phyloP scores from a whole-genome alignment of 2,113 vertebrate species.

The Tachuris rubrigastra region DNA sequence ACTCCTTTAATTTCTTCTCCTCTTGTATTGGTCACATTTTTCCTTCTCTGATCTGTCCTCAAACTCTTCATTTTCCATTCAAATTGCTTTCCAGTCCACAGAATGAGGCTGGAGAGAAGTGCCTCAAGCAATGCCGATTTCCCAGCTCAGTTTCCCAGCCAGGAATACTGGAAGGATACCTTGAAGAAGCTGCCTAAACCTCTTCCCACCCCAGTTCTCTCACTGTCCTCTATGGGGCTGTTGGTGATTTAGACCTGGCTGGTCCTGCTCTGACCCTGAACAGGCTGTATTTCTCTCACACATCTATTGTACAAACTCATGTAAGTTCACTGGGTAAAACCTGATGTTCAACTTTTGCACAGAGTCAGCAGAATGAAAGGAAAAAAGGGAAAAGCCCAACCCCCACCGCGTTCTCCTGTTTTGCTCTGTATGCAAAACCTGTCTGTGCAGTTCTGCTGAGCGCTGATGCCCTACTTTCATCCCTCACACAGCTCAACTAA shows the following conservation, averaged over 20 bases:
- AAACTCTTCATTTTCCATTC: slow-evolving; percentile 28
- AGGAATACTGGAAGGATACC: neutral
- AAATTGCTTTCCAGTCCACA: slow-evolving; percentile 33
- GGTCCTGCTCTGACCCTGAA: neutral
- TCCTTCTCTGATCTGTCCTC: neutral
- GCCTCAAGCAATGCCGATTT: neutral
- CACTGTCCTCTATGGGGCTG: accelerated
- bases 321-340: neutral
- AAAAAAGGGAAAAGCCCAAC: neutral
- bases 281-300: neutral
- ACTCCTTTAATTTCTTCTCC: neutral
- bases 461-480: slow-evolving; percentile 46
- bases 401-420: neutral
- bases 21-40: neutral
- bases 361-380: slow-evolving; percentile 42
- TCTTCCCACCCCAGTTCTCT: neutral
- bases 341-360: slow-evolving; percentile 12
- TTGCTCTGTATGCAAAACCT: slow-evolving; percentile 50
- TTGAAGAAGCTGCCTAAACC: neutral
- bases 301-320: neutral
- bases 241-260: accelerated
- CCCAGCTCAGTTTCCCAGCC: neutral
- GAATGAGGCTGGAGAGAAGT: neutral
- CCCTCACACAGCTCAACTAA: slow-evolving; percentile 34
- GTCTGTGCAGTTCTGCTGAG: slow-evolving; percentile 20